phyloP scores from a whole-genome alignment of 2,888 invertebrate genomes.

The Macrostomum cliftonense region DNA sequence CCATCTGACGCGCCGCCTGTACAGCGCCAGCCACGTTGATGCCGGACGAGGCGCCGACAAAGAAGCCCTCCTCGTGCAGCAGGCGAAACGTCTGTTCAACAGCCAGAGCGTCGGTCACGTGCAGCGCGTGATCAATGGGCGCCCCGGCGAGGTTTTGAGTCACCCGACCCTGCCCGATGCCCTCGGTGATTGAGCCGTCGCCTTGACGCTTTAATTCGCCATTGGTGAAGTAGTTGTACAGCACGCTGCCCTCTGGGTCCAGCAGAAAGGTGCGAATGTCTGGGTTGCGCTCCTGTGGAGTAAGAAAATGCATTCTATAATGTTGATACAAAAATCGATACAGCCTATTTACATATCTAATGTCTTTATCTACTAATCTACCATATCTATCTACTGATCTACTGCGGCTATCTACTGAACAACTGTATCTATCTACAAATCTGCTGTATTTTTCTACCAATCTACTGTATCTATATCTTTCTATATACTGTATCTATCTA shows the following conservation, averaged over 20 bases:
- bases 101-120: conserved; percentile 26
- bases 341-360: too few species aligned
- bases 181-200: conserved; percentile 34
- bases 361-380: too few species aligned
- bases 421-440: too few species aligned
- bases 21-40: conserved; percentile 33
- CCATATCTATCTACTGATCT: too few species aligned
- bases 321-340: neutral
- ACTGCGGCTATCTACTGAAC: too few species aligned
- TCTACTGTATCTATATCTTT: too few species aligned
- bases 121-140: conserved; percentile 32
- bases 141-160: conserved; percentile 34
- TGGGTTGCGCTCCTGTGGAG: neutral
- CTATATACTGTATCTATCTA: too few species aligned
- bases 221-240: conserved; percentile 32
- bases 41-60: conserved; percentile 35
- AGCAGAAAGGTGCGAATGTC: neutral
- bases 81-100: conserved; percentile 31
- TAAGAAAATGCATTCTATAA: neutral
- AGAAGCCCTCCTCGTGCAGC: conserved; percentile 34
- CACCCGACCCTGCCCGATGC: conserved; percentile 37
- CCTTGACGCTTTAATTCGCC: conserved; percentile 31
- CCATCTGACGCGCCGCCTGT: conserved; percentile 27
- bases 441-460: too few species aligned
- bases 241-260: conserved; percentile 26